phyloP scores from a whole-genome alignment of 2,113 vertebrate genomes.

The Thermophis baileyi region DNA sequence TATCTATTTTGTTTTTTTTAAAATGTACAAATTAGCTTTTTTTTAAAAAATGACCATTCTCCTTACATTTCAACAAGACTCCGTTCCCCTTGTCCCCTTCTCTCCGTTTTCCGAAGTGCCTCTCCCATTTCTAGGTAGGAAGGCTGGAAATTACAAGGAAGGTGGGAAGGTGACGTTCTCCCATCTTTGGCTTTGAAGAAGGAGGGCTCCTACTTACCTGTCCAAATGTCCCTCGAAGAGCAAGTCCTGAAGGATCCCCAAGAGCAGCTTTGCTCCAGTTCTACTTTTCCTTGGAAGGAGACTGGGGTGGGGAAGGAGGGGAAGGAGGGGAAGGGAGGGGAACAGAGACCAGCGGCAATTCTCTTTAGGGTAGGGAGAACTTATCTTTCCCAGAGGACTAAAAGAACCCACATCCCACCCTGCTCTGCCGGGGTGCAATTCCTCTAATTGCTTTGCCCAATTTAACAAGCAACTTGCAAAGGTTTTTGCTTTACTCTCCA shows the following conservation, averaged over 20 bases:
- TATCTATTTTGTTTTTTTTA: not conserved
- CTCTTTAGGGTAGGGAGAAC: not conserved
- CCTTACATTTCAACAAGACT: not conserved
- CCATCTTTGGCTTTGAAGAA: not conserved
- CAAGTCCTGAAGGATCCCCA: not conserved
- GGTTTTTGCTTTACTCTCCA: not conserved
- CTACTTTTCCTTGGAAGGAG: not conserved
- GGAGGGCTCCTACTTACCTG: not conserved
- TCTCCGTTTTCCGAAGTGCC: not conserved
- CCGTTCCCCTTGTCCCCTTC: not conserved
- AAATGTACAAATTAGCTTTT: not conserved
- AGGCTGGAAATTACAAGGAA: not conserved
- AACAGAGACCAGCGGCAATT: not conserved
- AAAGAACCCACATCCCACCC: not conserved
- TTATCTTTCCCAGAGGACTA: not conserved
- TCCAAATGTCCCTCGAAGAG: not conserved
- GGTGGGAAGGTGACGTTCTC: too few species aligned
- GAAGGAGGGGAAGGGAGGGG: not conserved
- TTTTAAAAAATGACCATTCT: not conserved
- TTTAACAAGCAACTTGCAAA: not conserved
- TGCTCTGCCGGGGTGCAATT: not conserved
- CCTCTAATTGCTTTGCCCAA: constrained; percentile 2
- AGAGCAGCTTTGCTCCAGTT: not conserved
- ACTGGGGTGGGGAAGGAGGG: not conserved
- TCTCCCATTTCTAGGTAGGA: not conserved